Evolutionary conservation across 2,888 invertebrate species (phyloP), one percentile per base, ranked within the genome.

Genomic region (Stenurella melanura): DNA sequence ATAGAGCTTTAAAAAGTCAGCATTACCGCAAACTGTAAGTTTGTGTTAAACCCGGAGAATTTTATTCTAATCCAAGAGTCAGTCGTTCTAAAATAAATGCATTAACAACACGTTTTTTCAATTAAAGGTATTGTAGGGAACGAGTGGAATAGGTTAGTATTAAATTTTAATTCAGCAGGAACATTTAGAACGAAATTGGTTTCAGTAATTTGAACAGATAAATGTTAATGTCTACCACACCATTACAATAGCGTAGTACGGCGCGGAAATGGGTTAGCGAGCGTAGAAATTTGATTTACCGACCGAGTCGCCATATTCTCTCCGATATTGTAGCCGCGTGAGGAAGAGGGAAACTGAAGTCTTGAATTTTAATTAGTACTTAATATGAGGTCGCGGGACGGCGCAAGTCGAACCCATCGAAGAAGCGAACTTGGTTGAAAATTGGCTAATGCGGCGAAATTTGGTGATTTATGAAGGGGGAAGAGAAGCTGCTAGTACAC

Each of bases 281-380:
- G 84, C 82, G 83, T 82, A 82, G 84, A 87, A 86, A 87, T 87
- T 87, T 88, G 87, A 88, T 88, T 88, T 87, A 87, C 85, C 82
- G 85, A 86, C 85, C 83, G 81, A 80, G 82, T 83, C 83, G 83
- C 85, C 85, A 86, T 86, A 86, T 86, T 85, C 85, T 82, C 83
- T 73, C 79, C 78, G 82, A 83, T 83, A 83, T 84, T 78, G 81
- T 76, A 81, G 80, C 74, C 77, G 72, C 50, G 50, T 42, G 63
- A 80, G 80, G 73, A 82, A 79, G 73, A 78, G 78, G 80, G 79
- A 74, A 77, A 75, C 80, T 76, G 78, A 73, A 83, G 84, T 85
- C 85, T 86, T 87, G 87, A 87, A 88, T 88, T 88, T 88, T 88
- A 88, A 88, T 88, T 88, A 88, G 86, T 85, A 86, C 86, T 86